phyloP scores from a whole-genome alignment of 1,140 invertebrate species.

The Pseudobourletiella spinata region DNA sequence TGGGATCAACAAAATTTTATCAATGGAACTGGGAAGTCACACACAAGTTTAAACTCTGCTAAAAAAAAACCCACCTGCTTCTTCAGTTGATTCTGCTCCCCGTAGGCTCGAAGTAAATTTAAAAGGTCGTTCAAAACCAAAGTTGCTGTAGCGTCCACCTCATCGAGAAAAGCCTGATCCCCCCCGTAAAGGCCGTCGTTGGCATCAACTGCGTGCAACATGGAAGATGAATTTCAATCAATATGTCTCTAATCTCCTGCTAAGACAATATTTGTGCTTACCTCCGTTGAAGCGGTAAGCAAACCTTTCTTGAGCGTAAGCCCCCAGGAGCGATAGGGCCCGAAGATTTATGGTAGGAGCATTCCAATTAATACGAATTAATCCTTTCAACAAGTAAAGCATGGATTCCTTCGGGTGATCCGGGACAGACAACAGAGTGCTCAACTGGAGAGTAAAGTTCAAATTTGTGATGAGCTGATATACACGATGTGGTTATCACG shows the following conservation, averaged over 20 bases:
- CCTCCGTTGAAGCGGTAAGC: slow-evolving; percentile 72
- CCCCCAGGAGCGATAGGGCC: slow-evolving; percentile 62
- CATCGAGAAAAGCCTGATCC: slow-evolving; percentile 72
- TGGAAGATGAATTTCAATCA: not conserved
- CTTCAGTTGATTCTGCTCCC: slow-evolving; percentile 37
- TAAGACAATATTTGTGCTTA: no score
- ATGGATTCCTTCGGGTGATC: slow-evolving; percentile 79
- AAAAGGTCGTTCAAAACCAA: slow-evolving; percentile 70
- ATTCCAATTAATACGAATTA: slow-evolving; percentile 63
- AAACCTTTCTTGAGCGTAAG: slow-evolving; percentile 65
- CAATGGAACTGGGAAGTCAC: no score
- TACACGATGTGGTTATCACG: not conserved
- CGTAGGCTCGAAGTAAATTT: slow-evolving; percentile 50
- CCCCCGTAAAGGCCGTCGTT: slow-evolving; percentile 88
- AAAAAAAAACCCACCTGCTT: no score
- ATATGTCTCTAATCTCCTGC: no score
- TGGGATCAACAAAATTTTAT: no score
- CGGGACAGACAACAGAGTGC: slow-evolving; percentile 39
- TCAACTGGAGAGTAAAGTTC: slow-evolving; percentile 26
- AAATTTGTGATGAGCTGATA: not conserved
- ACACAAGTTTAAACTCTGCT: no score
- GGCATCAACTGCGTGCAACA: slow-evolving; percentile 64
- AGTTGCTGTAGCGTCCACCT: slow-evolving; percentile 67
- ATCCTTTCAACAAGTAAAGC: slow-evolving; percentile 61
- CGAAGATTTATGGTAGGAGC: slow-evolving; percentile 57